Percentiles rank a stretch among this genome's conserved stretches.
phyloP scores from a whole-genome alignment of 2,888 invertebrate species.

The Arge pagana region DNA sequence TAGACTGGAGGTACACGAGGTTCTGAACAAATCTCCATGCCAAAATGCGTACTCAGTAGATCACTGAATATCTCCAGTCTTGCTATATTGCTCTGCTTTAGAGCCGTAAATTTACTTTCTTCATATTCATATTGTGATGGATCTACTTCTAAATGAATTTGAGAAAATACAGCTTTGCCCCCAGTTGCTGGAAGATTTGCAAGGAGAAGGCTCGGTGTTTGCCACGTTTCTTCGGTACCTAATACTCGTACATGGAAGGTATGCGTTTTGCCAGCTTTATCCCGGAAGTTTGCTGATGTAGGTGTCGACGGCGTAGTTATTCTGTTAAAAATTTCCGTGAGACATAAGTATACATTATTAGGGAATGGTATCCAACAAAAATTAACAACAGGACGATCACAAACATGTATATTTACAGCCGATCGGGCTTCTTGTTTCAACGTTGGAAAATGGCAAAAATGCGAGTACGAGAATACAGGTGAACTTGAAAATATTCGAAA shows the following conservation, averaged over 20 bases:
- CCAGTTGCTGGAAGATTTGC: constrained; percentile 69
- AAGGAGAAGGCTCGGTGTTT: constrained; percentile 79
- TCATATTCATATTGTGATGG: constrained; percentile 70
- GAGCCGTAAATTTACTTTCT: constrained; percentile 63
- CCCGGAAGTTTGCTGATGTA: constrained; percentile 45
- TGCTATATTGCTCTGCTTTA: constrained; percentile 70
- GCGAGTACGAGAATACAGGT: too few relatives aligned
- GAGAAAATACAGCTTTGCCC: constrained; percentile 79
- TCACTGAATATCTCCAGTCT: constrained; percentile 79
- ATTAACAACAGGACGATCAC: constrained; percentile 47
- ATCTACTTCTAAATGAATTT: constrained; percentile 84
- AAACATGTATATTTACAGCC: constrained; percentile 60
- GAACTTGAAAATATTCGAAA: too few relatives aligned
- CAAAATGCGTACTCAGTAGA: constrained; percentile 72
- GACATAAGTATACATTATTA: too few relatives aligned
- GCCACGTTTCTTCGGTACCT: constrained; percentile 86
- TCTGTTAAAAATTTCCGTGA: too few relatives aligned
- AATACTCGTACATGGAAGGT: constrained; percentile 76
- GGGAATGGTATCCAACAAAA: background rate
- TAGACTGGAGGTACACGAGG: constrained; percentile 52
- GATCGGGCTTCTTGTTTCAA: too few relatives aligned
- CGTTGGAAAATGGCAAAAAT: constrained; percentile 57
- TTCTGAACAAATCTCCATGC: constrained; percentile 63
- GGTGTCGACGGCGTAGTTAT: constrained; percentile 40
- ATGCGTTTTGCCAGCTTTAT: constrained; percentile 64